Evolutionary conservation across 2,888 invertebrate genomes (phyloP).

Genomic region (Macaria notata): DNA sequence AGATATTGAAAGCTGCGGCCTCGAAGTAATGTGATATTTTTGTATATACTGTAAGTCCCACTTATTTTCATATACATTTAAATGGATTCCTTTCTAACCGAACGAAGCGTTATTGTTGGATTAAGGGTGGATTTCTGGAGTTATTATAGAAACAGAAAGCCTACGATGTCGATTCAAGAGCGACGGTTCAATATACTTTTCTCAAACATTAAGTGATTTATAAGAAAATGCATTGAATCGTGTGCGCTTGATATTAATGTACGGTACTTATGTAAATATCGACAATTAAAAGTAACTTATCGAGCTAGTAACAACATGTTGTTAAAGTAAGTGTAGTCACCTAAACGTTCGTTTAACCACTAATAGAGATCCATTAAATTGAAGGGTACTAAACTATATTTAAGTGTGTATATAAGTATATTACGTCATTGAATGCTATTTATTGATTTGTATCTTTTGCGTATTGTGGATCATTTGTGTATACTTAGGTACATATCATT

Average conservation of each 20-base stretch:
- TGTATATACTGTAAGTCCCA: constrained; percentile 82
- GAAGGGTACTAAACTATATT: constrained; percentile 79
- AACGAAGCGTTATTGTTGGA: constrained; percentile 69
- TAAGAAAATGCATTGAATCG: constrained; percentile 34
- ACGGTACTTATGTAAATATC: constrained; percentile 78
- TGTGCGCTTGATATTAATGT: constrained; percentile 43
- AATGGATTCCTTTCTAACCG: constrained; percentile 76
- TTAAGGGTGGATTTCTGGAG: constrained; percentile 51
- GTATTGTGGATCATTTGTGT: constrained; percentile 73
- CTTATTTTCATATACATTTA: constrained; percentile 82
- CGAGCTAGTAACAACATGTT: constrained; percentile 56
- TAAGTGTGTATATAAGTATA: constrained; percentile 75
- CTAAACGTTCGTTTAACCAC: constrained; percentile 69
- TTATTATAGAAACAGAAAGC: constrained; percentile 47
- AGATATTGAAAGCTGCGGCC: constrained; percentile 81
- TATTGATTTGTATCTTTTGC: constrained; percentile 76
- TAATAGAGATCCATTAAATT: constrained; percentile 73
- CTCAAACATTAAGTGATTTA: constrained; percentile 15
- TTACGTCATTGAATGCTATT: constrained; percentile 74
- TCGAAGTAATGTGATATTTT: constrained; percentile 83
- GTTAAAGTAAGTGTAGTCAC: constrained; percentile 65
- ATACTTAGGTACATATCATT: constrained; percentile 81
- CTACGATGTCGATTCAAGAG: constrained; percentile 36
- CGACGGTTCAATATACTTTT: constrained; percentile 30
- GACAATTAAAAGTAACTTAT: constrained; percentile 63